Percentiles rank a stretch among this genome's conserved stretches.
Conservation (phyloP, 1,140 invertebrate genomes). For the Heliothis subflexa region DNA sequence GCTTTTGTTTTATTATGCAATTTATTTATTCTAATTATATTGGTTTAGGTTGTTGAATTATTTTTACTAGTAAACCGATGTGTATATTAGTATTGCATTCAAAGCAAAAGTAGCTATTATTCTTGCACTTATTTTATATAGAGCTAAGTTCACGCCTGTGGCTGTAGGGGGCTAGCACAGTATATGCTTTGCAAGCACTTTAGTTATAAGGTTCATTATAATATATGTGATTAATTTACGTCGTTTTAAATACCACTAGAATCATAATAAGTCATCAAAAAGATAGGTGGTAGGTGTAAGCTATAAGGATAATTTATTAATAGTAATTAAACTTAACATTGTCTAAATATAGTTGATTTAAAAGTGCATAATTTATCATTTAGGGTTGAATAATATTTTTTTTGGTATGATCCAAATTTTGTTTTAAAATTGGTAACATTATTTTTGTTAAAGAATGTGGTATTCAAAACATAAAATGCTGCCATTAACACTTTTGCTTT, state of each 20-base stretch:
- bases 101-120: conserved; percentile 7
- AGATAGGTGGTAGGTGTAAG: neutral
- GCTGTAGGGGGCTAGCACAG: conserved; percentile 47
- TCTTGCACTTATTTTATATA: conserved; percentile 11
- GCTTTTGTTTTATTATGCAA: conserved; percentile 20
- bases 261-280: neutral
- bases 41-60: too few species aligned
- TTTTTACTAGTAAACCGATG: neutral
- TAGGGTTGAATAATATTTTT: neutral
- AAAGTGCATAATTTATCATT: neutral
- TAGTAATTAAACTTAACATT: neutral
- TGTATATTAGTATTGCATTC: neutral
- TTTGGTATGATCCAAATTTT: neutral
- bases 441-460: conserved; percentile 23
- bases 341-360: neutral
- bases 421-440: neutral
- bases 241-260: conserved; percentile 37
- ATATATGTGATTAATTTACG: conserved; percentile 38
- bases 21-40: too few species aligned
- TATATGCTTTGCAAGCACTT: conserved; percentile 55
- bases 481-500: conserved; percentile 70
- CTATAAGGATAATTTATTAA: conserved; percentile 17
- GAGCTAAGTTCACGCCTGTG: conserved; percentile 6
- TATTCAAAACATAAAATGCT: conserved; percentile 50
- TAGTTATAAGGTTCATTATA: conserved; percentile 45